Evolutionary conservation across 2,888 invertebrate genomes (phyloP).

Genomic region (Sarcophaga rosellei): DNA sequence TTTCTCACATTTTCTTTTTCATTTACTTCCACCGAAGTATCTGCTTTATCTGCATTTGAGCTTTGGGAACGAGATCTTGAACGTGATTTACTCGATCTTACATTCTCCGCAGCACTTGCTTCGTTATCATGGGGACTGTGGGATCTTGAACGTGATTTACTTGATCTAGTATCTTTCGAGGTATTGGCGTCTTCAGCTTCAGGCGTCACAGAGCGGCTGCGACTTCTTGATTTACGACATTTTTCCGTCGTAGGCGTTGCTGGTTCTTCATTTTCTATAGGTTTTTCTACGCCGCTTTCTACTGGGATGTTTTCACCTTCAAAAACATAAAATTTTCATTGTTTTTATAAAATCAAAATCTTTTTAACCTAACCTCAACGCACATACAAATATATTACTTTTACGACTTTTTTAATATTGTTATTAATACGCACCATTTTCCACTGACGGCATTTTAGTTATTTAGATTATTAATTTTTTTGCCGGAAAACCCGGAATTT

Average conservation of each 20-base stretch:
- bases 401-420: background rate
- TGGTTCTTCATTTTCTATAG: constrained; percentile 19
- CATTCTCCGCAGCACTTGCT: constrained; percentile 39
- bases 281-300: constrained; percentile 1
- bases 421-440: constrained; percentile 49
- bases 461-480: background rate
- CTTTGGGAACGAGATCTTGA: constrained; percentile 66
- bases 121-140: constrained; percentile 34
- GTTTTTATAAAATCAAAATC: background rate
- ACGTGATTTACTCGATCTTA: constrained; percentile 57
- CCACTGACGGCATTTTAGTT: constrained; percentile 53
- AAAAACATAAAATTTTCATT: constrained; percentile 9
- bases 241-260: background rate
- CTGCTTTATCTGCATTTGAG: constrained; percentile 42
- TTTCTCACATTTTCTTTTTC: constrained; percentile 57
- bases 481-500: constrained; percentile 3
- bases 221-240: constrained; percentile 33
- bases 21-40: constrained; percentile 4
- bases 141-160: constrained; percentile 69
- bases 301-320: constrained; percentile 28
- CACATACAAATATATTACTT: constrained; percentile 4
- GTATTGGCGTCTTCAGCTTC: constrained; percentile 24
- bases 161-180: constrained; percentile 37
- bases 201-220: constrained; percentile 37
- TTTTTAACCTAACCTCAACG: constrained; percentile 55